Evolutionary conservation across 1,140 invertebrate species (phyloP).

Genomic region (Drusus annulatus): DNA sequence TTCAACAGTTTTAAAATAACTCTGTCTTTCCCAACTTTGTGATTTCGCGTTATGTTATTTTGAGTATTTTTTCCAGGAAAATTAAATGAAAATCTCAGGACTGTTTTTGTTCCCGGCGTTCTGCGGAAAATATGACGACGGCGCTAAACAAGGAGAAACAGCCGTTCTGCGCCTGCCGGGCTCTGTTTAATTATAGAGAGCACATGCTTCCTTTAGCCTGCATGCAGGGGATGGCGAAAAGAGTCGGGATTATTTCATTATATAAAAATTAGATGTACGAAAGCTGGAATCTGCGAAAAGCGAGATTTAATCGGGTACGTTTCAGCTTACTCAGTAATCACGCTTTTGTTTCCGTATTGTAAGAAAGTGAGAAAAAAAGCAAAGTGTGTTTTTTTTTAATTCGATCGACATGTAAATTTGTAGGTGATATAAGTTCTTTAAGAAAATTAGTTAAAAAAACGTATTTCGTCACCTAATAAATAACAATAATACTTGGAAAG

Average conservation of each 20-base stretch:
- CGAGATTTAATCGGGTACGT: background rate
- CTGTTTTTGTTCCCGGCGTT: conserved; percentile 1
- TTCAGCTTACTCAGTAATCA: background rate
- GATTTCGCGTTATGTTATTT: no score
- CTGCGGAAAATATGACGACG: conserved; percentile 8
- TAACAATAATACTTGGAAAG: no score
- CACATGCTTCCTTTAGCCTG: conserved; percentile 5
- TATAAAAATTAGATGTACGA: background rate
- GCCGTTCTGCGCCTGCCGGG: conserved; percentile 5
- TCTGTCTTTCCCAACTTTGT: no score
- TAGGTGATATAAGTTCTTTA: no score
- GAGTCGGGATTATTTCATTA: background rate
- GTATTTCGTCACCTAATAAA: no score
- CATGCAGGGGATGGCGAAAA: background rate
- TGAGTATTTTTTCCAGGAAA: background rate
- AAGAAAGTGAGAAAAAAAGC: background rate
- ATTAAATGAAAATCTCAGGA: background rate
- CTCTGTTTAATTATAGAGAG: conserved; percentile 16
- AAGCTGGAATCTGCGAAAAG: background rate
- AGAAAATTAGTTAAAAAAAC: no score
- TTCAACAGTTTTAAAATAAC: no score
- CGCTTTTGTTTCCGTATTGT: background rate
- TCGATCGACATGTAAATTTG: no score
- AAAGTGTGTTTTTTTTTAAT: no score
- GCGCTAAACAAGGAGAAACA: background rate